Conservation (phyloP, 2,113 vertebrate genomes). For the Scartelaos histophorus region DNA sequence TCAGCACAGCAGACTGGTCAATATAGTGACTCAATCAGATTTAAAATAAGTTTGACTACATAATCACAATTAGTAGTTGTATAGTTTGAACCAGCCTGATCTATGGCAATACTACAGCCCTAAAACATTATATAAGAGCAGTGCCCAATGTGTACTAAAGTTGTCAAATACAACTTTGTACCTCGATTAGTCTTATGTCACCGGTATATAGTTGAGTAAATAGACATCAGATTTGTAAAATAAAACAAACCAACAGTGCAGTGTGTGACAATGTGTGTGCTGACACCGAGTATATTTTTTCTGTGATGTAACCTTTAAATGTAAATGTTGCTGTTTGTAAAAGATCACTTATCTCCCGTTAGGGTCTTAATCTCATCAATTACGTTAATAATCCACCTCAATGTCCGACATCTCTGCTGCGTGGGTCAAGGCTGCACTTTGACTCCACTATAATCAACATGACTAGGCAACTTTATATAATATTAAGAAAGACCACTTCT, state of each 20-base stretch:
- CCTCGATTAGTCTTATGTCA: not conserved
- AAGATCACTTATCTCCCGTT: conserved; percentile 44
- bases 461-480: not conserved
- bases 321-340: conserved; percentile 30
- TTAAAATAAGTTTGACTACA: no score
- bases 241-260: not conserved
- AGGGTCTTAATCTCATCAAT: conserved; percentile 39
- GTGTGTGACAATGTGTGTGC: not conserved
- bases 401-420: conserved; percentile 32
- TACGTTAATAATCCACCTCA: conserved; percentile 67
- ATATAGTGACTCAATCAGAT: no score
- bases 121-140: no score
- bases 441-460: conserved; percentile 40
- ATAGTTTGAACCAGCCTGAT: no score
- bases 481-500: not conserved
- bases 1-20: no score
- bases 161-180: no score
- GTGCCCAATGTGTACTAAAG: no score
- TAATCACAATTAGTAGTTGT: no score
- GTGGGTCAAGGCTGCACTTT: conserved; percentile 64
- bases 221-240: not conserved
- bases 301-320: not conserved
- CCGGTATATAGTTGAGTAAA: not conserved
- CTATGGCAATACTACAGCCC: no score
- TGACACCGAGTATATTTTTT: not conserved